These are phyloP conservation scores for Theretra japonica DNA, from an alignment of 2,888 invertebrate species.

Conservation along the genomic window DNA sequence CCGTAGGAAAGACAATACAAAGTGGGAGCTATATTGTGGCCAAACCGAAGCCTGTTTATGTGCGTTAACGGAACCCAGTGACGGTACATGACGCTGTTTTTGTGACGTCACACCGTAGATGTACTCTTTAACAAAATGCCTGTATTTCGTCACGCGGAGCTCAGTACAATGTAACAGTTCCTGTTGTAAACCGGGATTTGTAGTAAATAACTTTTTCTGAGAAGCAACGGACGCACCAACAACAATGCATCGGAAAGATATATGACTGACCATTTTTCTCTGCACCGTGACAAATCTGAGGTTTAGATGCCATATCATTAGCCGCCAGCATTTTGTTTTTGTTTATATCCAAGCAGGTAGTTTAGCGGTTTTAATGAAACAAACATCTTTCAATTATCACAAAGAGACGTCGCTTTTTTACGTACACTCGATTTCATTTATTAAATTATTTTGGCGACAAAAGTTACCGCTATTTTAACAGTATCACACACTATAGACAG, in stretches of 20 bases:
- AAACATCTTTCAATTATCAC: constrained; percentile 1
- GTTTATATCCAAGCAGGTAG: constrained; percentile 57
- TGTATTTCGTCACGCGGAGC: constrained; percentile 73
- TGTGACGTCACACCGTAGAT: constrained; percentile 71
- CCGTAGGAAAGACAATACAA: constrained; percentile 57
- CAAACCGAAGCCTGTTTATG: constrained; percentile 67
- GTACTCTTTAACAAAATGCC: constrained; percentile 71
- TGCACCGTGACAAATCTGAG: constrained; percentile 76
- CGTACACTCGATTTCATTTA: not conserved
- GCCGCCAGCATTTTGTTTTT: constrained; percentile 55
- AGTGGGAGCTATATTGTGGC: constrained; percentile 76
- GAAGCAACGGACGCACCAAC: constrained; percentile 68
- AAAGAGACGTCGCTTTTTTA: not conserved
- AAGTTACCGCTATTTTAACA: not conserved
- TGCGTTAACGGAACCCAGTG: constrained; percentile 65
- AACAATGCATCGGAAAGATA: constrained; percentile 73
- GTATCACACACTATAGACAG: not conserved
- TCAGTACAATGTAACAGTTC: constrained; percentile 77
- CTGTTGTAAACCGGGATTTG: constrained; percentile 79
- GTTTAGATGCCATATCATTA: constrained; percentile 70
- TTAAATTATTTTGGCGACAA: not conserved
- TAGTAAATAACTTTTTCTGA: constrained; percentile 68
- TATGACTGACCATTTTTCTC: constrained; percentile 70
- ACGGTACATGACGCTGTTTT: constrained; percentile 59
- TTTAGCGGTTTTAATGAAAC: constrained; percentile 56